Evolutionary conservation across 2,888 invertebrate species (phyloP).

Genomic region (Teleogryllus oceanicus): DNA sequence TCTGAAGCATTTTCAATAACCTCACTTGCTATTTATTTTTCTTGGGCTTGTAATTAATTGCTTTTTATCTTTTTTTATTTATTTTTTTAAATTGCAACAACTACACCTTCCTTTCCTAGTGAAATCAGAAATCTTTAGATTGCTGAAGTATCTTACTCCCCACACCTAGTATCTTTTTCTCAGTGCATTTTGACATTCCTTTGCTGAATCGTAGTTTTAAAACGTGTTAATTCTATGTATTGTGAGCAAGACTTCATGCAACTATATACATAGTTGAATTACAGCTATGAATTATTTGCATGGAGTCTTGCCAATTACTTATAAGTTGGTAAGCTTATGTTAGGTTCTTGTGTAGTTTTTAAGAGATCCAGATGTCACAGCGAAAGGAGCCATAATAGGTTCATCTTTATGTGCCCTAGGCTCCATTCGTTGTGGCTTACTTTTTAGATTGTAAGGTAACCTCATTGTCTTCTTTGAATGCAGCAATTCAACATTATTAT

Average conservation of each 20-base stretch:
- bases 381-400: neutral
- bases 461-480: constrained; percentile 35
- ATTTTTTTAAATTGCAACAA: constrained; percentile 19
- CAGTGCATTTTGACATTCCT: constrained; percentile 43
- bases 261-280: constrained; percentile 4
- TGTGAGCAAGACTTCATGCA: neutral
- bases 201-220: constrained; percentile 40
- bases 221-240: neutral
- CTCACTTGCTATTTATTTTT: neutral
- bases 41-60: constrained; percentile 34
- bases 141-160: neutral
- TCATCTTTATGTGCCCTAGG: neutral
- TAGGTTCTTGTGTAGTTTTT: neutral
- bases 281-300: constrained; percentile 21
- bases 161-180: neutral
- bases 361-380: neutral
- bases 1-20: neutral
- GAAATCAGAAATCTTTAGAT: neutral
- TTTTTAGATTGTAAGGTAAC: constrained; percentile 21
- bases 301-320: neutral
- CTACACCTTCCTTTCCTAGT: neutral
- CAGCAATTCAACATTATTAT: constrained; percentile 37
- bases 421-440: constrained; percentile 19
- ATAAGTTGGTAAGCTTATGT: constrained; percentile 4
- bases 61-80: constrained; percentile 26